Percentiles rank a stretch among this genome's conserved stretches.
phyloP scores from a whole-genome alignment of 2,888 invertebrate species.

The Perizoma flavofasciatum region DNA sequence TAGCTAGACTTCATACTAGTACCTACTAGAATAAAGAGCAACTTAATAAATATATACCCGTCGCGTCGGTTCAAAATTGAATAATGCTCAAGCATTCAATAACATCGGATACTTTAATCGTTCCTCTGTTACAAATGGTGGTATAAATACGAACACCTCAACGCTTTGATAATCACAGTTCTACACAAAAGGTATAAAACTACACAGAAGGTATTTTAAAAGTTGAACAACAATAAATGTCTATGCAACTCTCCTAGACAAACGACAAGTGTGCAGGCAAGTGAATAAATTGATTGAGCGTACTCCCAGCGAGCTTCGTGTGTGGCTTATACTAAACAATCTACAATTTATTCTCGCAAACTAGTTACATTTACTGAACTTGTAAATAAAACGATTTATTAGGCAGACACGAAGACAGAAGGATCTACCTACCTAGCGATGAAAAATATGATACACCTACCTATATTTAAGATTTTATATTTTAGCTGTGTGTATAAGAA shows the following conservation, averaged over 20 bases:
- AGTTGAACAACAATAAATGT: neutral
- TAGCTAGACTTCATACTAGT: no score
- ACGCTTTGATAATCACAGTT: no score
- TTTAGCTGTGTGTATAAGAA: no score
- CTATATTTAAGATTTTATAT: neutral
- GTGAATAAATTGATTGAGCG: constrained; percentile 14
- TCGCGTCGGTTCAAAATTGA: no score
- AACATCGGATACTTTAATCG: no score
- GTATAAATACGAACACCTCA: no score
- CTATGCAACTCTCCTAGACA: constrained; percentile 5
- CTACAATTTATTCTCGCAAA: neutral
- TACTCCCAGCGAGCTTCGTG: constrained; percentile 13
- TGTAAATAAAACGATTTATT: neutral
- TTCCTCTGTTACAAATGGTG: no score
- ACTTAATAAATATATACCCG: no score
- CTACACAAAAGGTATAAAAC: no score
- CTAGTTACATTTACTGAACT: neutral
- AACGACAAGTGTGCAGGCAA: constrained; percentile 3
- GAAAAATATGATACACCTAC: neutral
- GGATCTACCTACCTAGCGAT: neutral
- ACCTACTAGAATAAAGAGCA: no score
- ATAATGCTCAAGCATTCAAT: no score
- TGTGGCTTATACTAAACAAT: neutral
- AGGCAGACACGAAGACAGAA: neutral
- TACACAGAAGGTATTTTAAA: neutral